Conservation (phyloP, 2,888 invertebrate genomes). For the Copidosoma aretas region DNA sequence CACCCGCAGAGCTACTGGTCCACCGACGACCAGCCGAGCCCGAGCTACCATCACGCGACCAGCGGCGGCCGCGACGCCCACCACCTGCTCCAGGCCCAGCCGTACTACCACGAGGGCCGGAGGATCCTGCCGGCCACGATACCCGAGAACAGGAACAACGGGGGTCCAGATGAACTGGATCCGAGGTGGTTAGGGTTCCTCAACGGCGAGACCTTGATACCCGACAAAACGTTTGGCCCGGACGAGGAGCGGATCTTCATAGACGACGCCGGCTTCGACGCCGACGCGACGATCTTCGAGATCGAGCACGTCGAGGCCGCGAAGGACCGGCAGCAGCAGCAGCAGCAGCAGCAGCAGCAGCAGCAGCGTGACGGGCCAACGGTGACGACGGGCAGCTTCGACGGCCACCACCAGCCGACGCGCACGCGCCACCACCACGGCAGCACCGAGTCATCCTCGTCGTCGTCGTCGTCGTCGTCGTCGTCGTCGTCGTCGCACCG, state of each 20-base stretch:
- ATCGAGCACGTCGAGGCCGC: slow-evolving; percentile 46
- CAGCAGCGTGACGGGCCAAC: slow-evolving; percentile 10
- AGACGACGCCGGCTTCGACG: slow-evolving; percentile 57
- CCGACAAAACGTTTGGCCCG: slow-evolving; percentile 57
- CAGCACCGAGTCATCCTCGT: slow-evolving; percentile 11
- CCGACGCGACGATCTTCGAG: slow-evolving; percentile 53
- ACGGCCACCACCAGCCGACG: background rate
- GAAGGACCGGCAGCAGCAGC: background rate
- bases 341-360: background rate
- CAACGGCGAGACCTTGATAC: slow-evolving; percentile 52
- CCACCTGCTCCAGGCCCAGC: background rate
- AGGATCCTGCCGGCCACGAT: slow-evolving; percentile 43
- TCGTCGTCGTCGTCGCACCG: slow-evolving; percentile 20
- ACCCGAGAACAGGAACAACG: slow-evolving; percentile 24
- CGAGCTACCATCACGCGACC: slow-evolving; percentile 70
- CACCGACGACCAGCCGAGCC: slow-evolving; percentile 72
- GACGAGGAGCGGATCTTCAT: slow-evolving; percentile 60
- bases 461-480: too few relatives aligned
- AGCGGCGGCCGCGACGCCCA: background rate
- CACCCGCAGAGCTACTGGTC: slow-evolving; percentile 78
- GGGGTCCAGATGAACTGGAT: slow-evolving; percentile 26
- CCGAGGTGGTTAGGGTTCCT: slow-evolving; percentile 11
- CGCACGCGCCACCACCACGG: slow-evolving; percentile 30
- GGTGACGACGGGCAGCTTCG: slow-evolving; percentile 30
- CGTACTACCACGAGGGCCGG: background rate